Evolutionary conservation across 2,888 invertebrate species (phyloP).

Genomic region (Cosmia pyralina): DNA sequence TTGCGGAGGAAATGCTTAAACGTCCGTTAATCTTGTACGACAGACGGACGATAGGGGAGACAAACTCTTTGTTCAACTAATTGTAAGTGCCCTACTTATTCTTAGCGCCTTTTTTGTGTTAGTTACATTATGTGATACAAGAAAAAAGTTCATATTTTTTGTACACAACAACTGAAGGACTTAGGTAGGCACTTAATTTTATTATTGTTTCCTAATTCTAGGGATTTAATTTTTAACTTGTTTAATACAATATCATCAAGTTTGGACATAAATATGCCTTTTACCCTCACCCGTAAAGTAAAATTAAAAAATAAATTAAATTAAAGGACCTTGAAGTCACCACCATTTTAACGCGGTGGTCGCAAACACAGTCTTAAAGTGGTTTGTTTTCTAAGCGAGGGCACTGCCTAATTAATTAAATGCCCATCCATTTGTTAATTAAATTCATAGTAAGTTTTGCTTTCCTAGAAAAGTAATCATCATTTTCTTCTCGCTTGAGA

Average conservation of each 20-base stretch:
- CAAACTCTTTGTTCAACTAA: slow-evolving; percentile 70
- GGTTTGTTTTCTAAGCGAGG: slow-evolving; percentile 71
- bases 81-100: slow-evolving; percentile 70
- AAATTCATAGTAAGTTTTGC: slow-evolving; percentile 67
- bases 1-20: slow-evolving; percentile 82
- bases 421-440: slow-evolving; percentile 76
- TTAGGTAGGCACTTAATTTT: neutral
- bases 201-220: neutral
- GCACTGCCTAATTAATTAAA: slow-evolving; percentile 76
- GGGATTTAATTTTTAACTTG: neutral
- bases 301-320: neutral
- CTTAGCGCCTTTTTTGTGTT: slow-evolving; percentile 31
- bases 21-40: slow-evolving; percentile 82
- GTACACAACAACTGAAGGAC: neutral
- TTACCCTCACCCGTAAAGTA: neutral
- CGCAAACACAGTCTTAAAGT: slow-evolving; percentile 50
- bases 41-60: slow-evolving; percentile 71
- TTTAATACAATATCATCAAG: neutral
- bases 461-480: slow-evolving; percentile 52
- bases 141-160: slow-evolving; percentile 15
- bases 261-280: neutral
- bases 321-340: slow-evolving; percentile 1
- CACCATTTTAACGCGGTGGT: slow-evolving; percentile 17
- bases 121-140: slow-evolving; percentile 8
- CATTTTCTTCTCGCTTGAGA: slow-evolving; percentile 34